Conservation (phyloP, 2,113 vertebrate species). For the Cyphomyrus plagiostoma region DNA sequence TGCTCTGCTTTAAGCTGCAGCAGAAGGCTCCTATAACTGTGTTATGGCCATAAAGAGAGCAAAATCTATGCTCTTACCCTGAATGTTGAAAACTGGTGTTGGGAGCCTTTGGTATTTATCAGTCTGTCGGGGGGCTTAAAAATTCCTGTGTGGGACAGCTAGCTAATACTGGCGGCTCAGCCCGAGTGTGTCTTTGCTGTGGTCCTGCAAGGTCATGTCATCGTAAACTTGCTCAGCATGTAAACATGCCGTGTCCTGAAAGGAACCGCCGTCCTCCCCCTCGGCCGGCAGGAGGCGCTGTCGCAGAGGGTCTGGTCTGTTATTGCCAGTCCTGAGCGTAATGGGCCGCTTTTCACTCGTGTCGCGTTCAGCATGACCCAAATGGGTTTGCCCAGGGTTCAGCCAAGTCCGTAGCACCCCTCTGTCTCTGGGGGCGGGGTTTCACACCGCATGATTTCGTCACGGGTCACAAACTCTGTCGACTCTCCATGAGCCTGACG, state of each 20-base stretch:
- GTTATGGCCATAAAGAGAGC: neutral
- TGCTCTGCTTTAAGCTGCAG: neutral
- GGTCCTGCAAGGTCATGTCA: neutral
- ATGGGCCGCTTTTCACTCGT: neutral
- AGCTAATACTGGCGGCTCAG: neutral
- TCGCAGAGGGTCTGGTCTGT: neutral
- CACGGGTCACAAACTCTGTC: neutral
- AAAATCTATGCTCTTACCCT: neutral
- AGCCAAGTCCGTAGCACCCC: neutral
- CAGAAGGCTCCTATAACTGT: neutral
- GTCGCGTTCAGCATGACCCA: neutral
- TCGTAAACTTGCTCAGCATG: neutral
- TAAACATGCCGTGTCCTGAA: neutral
- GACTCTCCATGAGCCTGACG: neutral
- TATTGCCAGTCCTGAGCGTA: neutral
- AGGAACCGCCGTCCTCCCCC: neutral
- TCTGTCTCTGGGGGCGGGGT: neutral
- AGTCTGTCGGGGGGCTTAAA: neutral
- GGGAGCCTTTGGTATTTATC: neutral
- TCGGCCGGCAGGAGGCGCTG: neutral
- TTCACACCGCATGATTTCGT: neutral
- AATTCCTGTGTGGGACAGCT: neutral
- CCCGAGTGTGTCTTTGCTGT: neutral
- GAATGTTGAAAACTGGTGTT: neutral
- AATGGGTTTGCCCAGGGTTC: neutral